A percentile compares a stretch with the other conserved stretches of the same genome.
These are phyloP conservation scores for Aleiodes testaceus DNA, from an alignment of 2,888 invertebrate genomes.

Conservation along the genomic window DNA sequence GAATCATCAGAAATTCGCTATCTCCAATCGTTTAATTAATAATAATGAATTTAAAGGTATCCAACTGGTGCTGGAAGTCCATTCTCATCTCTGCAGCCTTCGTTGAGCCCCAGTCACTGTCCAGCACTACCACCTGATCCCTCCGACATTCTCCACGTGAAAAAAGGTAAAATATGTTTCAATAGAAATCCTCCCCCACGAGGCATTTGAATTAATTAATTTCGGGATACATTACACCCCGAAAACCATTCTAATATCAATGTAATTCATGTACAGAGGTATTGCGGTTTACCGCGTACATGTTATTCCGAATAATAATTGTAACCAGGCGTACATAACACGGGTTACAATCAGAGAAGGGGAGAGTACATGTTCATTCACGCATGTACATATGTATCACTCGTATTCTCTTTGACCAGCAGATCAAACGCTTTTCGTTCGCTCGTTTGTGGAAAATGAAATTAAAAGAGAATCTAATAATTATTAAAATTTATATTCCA, in stretches of 20 bases:
- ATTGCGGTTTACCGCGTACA: conserved; percentile 66
- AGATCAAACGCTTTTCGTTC: conserved; percentile 32
- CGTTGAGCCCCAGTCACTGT: conserved; percentile 76
- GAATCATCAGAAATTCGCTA: no score
- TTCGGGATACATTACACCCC: conserved; percentile 49
- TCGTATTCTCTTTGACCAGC: not conserved
- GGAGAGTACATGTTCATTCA: not conserved
- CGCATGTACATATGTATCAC: conserved; percentile 18
- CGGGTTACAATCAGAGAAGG: not conserved
- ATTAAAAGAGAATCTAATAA: not conserved
- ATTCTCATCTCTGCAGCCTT: conserved; percentile 76
- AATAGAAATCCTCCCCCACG: not conserved
- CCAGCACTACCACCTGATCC: conserved; percentile 74
- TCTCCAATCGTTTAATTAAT: not conserved
- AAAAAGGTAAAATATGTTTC: conserved; percentile 73
- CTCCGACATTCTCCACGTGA: conserved; percentile 76
- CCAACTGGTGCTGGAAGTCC: conserved; percentile 75
- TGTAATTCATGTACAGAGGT: conserved; percentile 64
- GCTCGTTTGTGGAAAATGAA: conserved; percentile 8
- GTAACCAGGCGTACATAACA: conserved; percentile 52
- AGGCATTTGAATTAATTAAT: conserved; percentile 71
- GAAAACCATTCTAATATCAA: conserved; percentile 70
- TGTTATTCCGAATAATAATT: conserved; percentile 61
- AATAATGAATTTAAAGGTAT: conserved; percentile 72
- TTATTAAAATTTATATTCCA: not conserved